These are phyloP conservation scores for Ferdinandea cuprea DNA, from an alignment of 2,888 invertebrate species.

Conservation along the genomic window DNA sequence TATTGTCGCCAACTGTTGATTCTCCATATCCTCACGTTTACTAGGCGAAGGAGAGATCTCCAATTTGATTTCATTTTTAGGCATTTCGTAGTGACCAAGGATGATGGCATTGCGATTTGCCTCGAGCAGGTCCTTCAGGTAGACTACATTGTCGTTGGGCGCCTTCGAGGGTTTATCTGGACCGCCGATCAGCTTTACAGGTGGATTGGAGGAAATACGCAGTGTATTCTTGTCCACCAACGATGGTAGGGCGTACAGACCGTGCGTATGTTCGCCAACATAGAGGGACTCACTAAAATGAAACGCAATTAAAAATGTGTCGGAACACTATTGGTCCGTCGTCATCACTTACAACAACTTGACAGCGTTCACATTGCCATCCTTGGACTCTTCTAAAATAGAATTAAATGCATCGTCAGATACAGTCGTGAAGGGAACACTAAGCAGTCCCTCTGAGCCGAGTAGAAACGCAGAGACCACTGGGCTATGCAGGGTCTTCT, in stretches of 20 bases:
- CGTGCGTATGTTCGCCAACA: slow-evolving; percentile 93
- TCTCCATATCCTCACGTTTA: slow-evolving; percentile 27
- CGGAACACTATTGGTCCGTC: background rate
- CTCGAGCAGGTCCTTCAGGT: slow-evolving; percentile 83
- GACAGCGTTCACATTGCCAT: slow-evolving; percentile 86
- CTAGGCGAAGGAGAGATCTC: slow-evolving; percentile 80
- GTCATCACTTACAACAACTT: slow-evolving; percentile 85
- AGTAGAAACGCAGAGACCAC: slow-evolving; percentile 94
- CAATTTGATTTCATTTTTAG: slow-evolving; percentile 84
- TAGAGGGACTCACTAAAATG: slow-evolving; percentile 92
- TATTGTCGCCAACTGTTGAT: slow-evolving; percentile 80
- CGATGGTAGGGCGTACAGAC: slow-evolving; percentile 95
- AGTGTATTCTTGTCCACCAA: slow-evolving; percentile 95
- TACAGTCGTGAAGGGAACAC: slow-evolving; percentile 94
- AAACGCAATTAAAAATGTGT: background rate
- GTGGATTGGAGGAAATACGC: slow-evolving; percentile 89
- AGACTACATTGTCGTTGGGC: slow-evolving; percentile 82
- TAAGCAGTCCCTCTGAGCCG: slow-evolving; percentile 89
- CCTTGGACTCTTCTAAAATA: slow-evolving; percentile 86
- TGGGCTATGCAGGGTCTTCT: slow-evolving; percentile 93
- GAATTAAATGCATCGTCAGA: slow-evolving; percentile 93
- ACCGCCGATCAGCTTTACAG: slow-evolving; percentile 90
- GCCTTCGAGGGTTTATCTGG: slow-evolving; percentile 83
- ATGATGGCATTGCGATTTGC: slow-evolving; percentile 81
- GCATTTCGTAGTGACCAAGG: slow-evolving; percentile 89